These are phyloP conservation scores for Diaprepes abbreviatus DNA, from an alignment of 2,888 invertebrate species.

Conservation along the genomic window DNA sequence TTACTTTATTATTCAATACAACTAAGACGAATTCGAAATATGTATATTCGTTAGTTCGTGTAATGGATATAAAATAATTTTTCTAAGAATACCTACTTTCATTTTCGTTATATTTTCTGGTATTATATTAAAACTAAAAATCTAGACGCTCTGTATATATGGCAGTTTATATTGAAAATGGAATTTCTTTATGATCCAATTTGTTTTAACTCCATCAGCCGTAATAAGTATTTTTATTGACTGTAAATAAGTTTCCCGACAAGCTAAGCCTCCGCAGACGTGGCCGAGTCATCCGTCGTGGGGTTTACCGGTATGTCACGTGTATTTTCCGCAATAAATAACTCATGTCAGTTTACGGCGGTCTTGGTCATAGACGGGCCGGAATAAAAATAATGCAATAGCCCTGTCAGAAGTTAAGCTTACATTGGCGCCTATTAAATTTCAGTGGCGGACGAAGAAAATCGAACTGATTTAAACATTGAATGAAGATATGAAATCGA, in stretches of 20 bases:
- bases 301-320: constrained; percentile 57
- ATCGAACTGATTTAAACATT: too few species aligned
- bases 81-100: too few species aligned
- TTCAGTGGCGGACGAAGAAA: constrained; percentile 50
- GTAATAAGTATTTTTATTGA: constrained; percentile 54
- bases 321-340: constrained; percentile 59
- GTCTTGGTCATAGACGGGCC: constrained; percentile 53
- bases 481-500: too few species aligned
- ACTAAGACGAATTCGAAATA: too few species aligned
- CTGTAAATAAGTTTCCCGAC: constrained; percentile 56
- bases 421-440: constrained; percentile 56
- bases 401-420: constrained; percentile 58
- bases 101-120: too few species aligned
- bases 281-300: constrained; percentile 48
- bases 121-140: too few species aligned
- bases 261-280: constrained; percentile 53
- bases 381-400: constrained; percentile 62
- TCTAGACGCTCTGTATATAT: too few species aligned
- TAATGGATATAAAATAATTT: too few species aligned
- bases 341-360: constrained; percentile 59
- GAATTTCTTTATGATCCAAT: constrained; percentile 12
- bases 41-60: too few species aligned
- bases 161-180: background rate
- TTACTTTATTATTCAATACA: too few species aligned
- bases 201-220: constrained; percentile 21